These are phyloP conservation scores for Gnathochromis pfefferi DNA, from an alignment of 2,113 vertebrate genomes.

Conservation along the genomic window DNA sequence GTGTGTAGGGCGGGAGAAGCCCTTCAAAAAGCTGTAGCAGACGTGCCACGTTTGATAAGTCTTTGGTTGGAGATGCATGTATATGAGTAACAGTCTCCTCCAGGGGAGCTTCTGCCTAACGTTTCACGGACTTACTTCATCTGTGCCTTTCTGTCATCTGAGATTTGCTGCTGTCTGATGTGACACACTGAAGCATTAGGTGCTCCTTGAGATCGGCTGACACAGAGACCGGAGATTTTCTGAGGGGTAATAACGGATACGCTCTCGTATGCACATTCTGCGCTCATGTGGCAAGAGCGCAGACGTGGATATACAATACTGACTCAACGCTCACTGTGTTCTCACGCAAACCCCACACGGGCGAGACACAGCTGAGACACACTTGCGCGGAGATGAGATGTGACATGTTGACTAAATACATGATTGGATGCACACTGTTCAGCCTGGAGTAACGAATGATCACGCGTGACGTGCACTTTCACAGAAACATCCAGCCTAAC, in stretches of 20 bases:
- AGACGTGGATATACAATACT: background rate
- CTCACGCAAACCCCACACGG: background rate
- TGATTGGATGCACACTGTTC: slow-evolving; percentile 26
- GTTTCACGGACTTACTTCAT: slow-evolving; percentile 39
- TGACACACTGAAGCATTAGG: slow-evolving; percentile 11
- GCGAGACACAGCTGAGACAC: slow-evolving; percentile 26
- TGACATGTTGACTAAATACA: slow-evolving; percentile 60
- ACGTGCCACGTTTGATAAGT: slow-evolving; percentile 41
- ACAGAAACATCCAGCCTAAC: background rate
- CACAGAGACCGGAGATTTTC: background rate
- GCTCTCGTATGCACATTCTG: background rate
- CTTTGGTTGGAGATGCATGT: slow-evolving; percentile 16
- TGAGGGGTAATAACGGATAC: background rate
- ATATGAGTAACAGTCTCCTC: slow-evolving; percentile 42
- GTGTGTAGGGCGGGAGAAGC: background rate
- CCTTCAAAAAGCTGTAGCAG: slow-evolving; percentile 1
- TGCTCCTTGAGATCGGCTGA: slow-evolving; percentile 4
- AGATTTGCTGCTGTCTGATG: slow-evolving; percentile 39
- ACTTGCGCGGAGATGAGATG: slow-evolving; percentile 31
- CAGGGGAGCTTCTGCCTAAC: slow-evolving; percentile 36
- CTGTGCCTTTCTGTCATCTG: slow-evolving; percentile 25
- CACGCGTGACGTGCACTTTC: slow-evolving; percentile 28
- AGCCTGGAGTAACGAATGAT: slow-evolving; percentile 43
- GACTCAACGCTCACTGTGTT: background rate
- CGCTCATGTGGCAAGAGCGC: background rate